A percentile compares a stretch with the other conserved stretches of the same genome.
phyloP scores from a whole-genome alignment of 1,140 invertebrate genomes.

The Drosophila takahashii region DNA sequence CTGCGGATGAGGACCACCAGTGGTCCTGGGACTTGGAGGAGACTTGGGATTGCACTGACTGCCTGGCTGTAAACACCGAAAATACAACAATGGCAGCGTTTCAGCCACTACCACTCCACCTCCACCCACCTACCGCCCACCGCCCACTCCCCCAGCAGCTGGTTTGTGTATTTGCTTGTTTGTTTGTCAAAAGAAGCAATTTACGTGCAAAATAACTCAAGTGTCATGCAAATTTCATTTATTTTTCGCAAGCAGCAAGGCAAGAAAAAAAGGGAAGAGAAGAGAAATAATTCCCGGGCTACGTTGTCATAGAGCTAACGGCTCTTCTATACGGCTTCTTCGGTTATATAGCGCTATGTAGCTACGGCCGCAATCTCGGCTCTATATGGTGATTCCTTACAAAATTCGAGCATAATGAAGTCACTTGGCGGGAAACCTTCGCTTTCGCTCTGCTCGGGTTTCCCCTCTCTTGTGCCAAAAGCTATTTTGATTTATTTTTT shows the following conservation, averaged over 20 bases:
- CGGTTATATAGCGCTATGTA: constrained; percentile 19
- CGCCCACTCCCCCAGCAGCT: constrained; percentile 6
- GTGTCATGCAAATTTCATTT: constrained; percentile 85
- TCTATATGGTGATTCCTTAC: constrained; percentile 66
- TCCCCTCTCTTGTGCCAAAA: constrained; percentile 20
- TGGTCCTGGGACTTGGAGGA: constrained; percentile 28
- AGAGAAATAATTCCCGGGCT: constrained; percentile 69
- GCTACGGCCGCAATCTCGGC: constrained; percentile 24
- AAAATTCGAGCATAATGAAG: constrained; percentile 76
- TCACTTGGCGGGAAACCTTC: constrained; percentile 57
- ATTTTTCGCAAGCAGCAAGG: constrained; percentile 76
- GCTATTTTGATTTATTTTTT: constrained; percentile 54
- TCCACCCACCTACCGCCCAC: too few relatives aligned
- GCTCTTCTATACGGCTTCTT: constrained; percentile 10
- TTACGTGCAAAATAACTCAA: constrained; percentile 85
- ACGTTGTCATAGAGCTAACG: constrained; percentile 70
- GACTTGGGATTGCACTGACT: constrained; percentile 70
- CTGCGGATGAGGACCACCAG: constrained; percentile 24
- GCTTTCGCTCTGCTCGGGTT: constrained; percentile 8
- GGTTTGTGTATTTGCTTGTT: constrained; percentile 78
- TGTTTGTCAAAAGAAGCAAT: constrained; percentile 84
- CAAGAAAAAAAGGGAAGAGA: constrained; percentile 10
- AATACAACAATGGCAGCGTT: constrained; percentile 76
- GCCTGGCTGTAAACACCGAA: constrained; percentile 75
- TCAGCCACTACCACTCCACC: constrained; percentile 4